A percentile compares a stretch with the other conserved stretches of the same genome.
Conservation (phyloP, 1,140 invertebrate genomes). For the Heliconius hermathena region DNA sequence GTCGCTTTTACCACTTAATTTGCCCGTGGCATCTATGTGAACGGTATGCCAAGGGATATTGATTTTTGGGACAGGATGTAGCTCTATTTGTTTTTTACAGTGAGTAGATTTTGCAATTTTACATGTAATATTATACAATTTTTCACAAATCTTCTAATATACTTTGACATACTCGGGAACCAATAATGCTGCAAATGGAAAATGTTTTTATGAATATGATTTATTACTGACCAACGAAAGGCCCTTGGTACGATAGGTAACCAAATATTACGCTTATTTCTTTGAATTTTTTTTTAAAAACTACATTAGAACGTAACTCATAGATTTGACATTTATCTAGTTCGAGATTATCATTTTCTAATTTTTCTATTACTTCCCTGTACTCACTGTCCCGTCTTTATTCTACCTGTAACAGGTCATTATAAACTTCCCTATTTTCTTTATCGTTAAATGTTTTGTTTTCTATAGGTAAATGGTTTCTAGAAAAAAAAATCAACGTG, state of each 20-base stretch:
- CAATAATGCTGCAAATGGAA: not conserved
- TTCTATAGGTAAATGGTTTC: not conserved
- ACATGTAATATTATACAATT: conserved; percentile 50
- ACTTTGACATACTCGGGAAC: conserved; percentile 16
- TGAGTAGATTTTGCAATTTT: conserved; percentile 49
- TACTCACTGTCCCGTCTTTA: conserved; percentile 42
- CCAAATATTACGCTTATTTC: conserved; percentile 22
- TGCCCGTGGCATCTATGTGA: not conserved
- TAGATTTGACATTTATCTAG: not conserved
- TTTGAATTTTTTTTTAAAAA: not conserved
- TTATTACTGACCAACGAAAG: conserved; percentile 40
- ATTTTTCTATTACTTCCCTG: conserved; percentile 38
- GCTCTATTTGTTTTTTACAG: conserved; percentile 44
- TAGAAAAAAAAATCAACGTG: conserved; percentile 39
- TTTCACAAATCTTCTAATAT: conserved; percentile 49
- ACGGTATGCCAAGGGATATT: conserved; percentile 50
- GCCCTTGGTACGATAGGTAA: conserved; percentile 41
- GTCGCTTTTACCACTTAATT: not conserved
- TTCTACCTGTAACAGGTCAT: conserved; percentile 41
- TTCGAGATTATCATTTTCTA: not conserved
- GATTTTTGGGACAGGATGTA: conserved; percentile 51
- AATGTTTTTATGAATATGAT: conserved; percentile 37
- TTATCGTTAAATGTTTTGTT: too few relatives aligned
- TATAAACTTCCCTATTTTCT: too few relatives aligned
- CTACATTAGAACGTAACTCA: not conserved